Evolutionary conservation across 2,888 invertebrate genomes (phyloP).

Genomic region (Tanytarsus gracilentus): DNA sequence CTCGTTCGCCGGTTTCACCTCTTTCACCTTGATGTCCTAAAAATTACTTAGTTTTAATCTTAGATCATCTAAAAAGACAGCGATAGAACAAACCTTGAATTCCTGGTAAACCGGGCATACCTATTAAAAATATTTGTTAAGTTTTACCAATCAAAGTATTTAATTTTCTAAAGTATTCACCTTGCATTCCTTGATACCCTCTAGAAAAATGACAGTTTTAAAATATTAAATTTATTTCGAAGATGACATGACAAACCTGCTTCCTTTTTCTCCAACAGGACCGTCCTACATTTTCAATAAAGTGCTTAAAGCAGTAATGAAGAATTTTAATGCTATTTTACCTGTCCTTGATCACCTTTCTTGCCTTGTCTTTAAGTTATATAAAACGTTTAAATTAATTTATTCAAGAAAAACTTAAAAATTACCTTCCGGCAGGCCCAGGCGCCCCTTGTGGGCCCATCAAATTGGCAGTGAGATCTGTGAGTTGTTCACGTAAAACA

Average conservation of each 20-base stretch:
- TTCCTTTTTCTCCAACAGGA: conserved; percentile 13
- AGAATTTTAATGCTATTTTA: too few relatives aligned
- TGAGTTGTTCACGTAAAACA: conserved; percentile 52
- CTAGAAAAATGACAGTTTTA: too few relatives aligned
- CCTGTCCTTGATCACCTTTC: too few relatives aligned
- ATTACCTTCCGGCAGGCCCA: conserved; percentile 7
- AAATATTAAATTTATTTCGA: too few relatives aligned
- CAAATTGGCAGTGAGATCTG: conserved; percentile 17
- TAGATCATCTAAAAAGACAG: too few relatives aligned
- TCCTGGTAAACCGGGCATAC: neutral
- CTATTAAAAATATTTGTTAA: neutral
- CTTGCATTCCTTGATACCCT: neutral
- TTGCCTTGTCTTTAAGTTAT: too few relatives aligned
- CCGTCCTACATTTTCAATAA: neutral
- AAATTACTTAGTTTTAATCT: neutral
- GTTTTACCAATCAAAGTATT: neutral
- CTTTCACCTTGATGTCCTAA: conserved; percentile 14
- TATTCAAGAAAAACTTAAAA: too few relatives aligned
- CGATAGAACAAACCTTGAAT: too few relatives aligned
- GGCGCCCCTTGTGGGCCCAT: conserved; percentile 11
- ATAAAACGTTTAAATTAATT: too few relatives aligned
- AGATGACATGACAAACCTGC: conserved; percentile 10
- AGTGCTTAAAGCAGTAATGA: too few relatives aligned
- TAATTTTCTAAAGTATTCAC: neutral
- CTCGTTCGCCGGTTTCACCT: conserved; percentile 13